These are phyloP conservation scores for Macropus fuliginosus DNA, from an alignment of 2,797 vertebrate genomes.

Conservation along the genomic window DNA sequence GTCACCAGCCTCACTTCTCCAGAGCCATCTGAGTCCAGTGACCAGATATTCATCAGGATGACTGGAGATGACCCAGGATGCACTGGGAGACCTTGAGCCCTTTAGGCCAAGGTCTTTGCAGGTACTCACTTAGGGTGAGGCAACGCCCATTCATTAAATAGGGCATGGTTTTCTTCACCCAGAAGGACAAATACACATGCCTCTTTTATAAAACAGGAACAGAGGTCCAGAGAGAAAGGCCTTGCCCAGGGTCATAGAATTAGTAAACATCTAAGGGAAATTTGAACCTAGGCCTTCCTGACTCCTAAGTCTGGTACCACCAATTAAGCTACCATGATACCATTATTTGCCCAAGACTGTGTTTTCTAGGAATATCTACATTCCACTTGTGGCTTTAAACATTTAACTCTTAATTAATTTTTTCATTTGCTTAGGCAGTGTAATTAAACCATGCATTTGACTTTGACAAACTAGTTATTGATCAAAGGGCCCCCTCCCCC, in stretches of 20 bases:
- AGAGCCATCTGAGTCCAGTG: too few relatives aligned
- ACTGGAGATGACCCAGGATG: too few relatives aligned
- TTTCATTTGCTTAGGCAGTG: constrained; percentile 22
- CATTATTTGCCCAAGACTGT: neutral
- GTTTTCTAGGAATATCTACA: constrained; percentile 36
- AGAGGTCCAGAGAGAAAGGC: neutral
- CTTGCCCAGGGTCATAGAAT: neutral
- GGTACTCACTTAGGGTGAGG: too few relatives aligned
- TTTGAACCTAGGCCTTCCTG: neutral
- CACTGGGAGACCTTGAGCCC: too few relatives aligned
- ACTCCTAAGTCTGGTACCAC: too few relatives aligned
- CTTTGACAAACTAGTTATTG: constrained; percentile 17
- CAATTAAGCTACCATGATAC: neutral
- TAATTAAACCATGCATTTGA: constrained; percentile 26
- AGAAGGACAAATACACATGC: too few relatives aligned
- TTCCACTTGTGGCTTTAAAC: neutral
- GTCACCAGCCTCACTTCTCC: too few relatives aligned
- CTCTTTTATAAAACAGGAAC: neutral
- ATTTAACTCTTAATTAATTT: neutral
- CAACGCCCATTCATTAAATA: too few relatives aligned
- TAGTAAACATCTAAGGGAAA: neutral
- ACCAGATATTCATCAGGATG: too few relatives aligned
- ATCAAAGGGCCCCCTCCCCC: neutral
- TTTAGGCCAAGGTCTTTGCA: too few relatives aligned
- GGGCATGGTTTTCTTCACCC: too few relatives aligned